Conservation (phyloP, 2,888 invertebrate genomes). For the Orchestes rusci region DNA sequence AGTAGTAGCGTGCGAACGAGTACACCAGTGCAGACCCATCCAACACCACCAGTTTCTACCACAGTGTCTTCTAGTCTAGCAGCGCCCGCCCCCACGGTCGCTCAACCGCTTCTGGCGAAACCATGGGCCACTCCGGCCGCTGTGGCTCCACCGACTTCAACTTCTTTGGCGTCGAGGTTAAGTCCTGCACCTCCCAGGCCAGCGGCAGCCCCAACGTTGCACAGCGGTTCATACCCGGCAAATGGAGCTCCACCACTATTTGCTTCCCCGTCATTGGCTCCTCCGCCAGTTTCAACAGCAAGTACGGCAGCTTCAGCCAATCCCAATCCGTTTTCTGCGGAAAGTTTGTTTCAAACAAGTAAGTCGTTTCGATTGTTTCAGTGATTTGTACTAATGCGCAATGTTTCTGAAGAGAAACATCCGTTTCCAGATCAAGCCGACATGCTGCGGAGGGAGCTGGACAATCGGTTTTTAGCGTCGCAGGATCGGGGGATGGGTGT, state of each 20-base stretch:
- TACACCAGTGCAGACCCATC: conserved; percentile 29
- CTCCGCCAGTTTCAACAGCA: conserved; percentile 53
- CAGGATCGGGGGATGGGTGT: conserved; percentile 59
- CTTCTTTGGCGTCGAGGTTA: conserved; percentile 21
- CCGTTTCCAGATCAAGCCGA: conserved; percentile 62
- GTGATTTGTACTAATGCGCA: too few species aligned
- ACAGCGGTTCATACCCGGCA: conserved; percentile 44
- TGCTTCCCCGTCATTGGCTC: conserved; percentile 27
- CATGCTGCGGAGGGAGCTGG: conserved; percentile 79
- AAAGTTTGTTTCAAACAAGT: conserved; percentile 81
- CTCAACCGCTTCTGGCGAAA: conserved; percentile 21
- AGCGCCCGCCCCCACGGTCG: conserved; percentile 10
- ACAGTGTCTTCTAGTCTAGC: conserved; percentile 54
- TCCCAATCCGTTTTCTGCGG: conserved; percentile 81
- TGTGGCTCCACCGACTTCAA: conserved; percentile 12
- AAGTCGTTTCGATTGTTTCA: conserved; percentile 47
- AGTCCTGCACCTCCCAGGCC: conserved; percentile 46
- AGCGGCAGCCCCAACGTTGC: conserved; percentile 44
- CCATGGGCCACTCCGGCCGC: conserved; percentile 25
- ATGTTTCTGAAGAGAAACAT: conserved; percentile 22
- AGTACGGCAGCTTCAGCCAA: conserved; percentile 46
- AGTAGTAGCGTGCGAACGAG: conserved; percentile 51
- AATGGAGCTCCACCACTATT: conserved; percentile 36
- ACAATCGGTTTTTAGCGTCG: conserved; percentile 83
- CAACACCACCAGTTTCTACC: conserved; percentile 38